Evolutionary conservation across 2,113 vertebrate species (phyloP).

Genomic region (Callaeas wilsoni): DNA sequence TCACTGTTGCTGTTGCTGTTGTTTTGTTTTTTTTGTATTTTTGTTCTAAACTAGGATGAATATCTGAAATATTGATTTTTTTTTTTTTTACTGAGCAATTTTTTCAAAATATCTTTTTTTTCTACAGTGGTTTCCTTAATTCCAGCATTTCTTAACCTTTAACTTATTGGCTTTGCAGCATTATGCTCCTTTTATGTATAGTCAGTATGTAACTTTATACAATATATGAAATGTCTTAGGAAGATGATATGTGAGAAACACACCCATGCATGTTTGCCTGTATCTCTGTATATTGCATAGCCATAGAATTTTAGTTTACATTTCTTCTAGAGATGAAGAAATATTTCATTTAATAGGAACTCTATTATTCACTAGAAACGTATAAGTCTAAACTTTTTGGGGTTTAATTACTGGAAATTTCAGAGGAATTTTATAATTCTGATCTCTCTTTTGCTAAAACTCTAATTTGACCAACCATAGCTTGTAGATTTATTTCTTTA

Average conservation of each 20-base stretch:
- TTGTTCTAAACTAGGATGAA: neutral
- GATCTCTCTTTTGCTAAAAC: neutral
- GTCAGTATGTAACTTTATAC: neutral
- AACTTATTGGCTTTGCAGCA: neutral
- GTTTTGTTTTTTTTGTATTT: neutral
- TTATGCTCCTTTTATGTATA: neutral
- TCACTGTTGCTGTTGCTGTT: neutral
- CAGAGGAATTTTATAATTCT: neutral
- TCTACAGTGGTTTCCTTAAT: neutral
- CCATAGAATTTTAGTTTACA: neutral
- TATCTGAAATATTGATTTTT: neutral
- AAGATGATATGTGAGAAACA: neutral
- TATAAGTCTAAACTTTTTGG: neutral
- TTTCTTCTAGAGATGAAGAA: neutral
- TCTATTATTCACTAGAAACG: neutral
- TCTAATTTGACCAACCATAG: neutral
- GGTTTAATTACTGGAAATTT: neutral
- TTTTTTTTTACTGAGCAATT: neutral
- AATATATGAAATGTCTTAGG: neutral
- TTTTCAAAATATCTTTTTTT: neutral
- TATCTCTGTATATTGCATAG: neutral
- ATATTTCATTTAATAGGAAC: neutral
- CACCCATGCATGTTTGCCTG: neutral
- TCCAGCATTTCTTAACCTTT: neutral
- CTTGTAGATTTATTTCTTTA: neutral